Percentiles rank a stretch among this genome's conserved stretches.
phyloP scores from a whole-genome alignment of 2,888 invertebrate species.

The Amphipoea oculea region DNA sequence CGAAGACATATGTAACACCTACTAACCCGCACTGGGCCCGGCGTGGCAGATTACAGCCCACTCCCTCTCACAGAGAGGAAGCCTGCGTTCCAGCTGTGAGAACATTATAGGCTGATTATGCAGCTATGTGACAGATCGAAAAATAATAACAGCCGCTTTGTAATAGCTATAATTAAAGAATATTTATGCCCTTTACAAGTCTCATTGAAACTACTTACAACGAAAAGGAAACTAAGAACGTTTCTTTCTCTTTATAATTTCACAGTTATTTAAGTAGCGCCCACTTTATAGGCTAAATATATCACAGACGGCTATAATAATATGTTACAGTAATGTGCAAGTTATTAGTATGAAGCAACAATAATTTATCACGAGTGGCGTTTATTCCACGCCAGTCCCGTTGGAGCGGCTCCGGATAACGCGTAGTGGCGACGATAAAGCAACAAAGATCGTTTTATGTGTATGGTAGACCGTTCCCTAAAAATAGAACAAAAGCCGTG shows the following conservation, averaged over 20 bases:
- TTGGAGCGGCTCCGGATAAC: conserved; percentile 52
- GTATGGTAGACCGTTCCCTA: conserved; percentile 70
- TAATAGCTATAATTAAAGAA: neutral
- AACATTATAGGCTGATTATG: neutral
- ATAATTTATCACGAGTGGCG: conserved; percentile 45
- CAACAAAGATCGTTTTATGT: conserved; percentile 68
- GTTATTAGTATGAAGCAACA: conserved; percentile 45
- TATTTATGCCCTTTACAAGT: conserved; percentile 1
- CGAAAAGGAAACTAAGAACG: conserved; percentile 1
- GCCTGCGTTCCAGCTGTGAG: neutral
- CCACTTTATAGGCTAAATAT: neutral
- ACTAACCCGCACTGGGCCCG: too few species aligned
- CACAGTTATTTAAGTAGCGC: neutral
- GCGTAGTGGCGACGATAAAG: conserved; percentile 68
- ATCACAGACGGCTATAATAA: conserved; percentile 35
- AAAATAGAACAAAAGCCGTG: conserved; percentile 75
- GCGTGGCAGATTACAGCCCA: too few species aligned
- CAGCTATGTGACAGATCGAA: neutral
- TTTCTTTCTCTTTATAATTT: neutral
- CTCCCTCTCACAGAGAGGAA: too few species aligned
- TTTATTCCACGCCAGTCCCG: conserved; percentile 52
- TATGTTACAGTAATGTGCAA: conserved; percentile 29
- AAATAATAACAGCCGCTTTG: neutral
- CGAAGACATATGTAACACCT: too few species aligned
- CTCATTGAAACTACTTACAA: neutral